Percentiles rank a stretch among this genome's conserved stretches.
phyloP scores from a whole-genome alignment of 2,797 vertebrate genomes.

The Diglossa cyanea region DNA sequence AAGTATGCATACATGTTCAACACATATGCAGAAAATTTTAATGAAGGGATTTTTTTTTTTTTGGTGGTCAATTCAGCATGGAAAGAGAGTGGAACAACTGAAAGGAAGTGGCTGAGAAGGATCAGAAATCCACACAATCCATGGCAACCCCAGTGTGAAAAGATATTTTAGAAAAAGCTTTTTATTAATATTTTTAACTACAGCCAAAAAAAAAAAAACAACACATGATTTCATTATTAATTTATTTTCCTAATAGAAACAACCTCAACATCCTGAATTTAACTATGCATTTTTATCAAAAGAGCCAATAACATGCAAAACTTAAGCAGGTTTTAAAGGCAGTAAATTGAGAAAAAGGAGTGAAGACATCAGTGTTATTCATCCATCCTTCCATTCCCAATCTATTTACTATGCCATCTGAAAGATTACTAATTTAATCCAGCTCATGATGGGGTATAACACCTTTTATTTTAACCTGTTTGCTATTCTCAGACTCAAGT shows the following conservation, averaged over 20 bases:
- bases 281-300: not conserved
- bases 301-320: not conserved
- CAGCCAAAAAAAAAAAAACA: not conserved
- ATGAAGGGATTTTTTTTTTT: rapidly evolving
- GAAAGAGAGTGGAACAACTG: not conserved
- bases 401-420: not conserved
- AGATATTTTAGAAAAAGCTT: not conserved
- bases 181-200: not conserved
- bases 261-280: not conserved
- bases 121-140: not conserved
- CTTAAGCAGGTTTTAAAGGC: not conserved
- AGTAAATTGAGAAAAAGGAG: not conserved
- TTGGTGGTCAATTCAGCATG: not conserved
- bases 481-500: not conserved
- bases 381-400: not conserved
- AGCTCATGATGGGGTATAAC: not conserved
- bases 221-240: not conserved
- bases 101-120: not conserved
- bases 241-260: not conserved
- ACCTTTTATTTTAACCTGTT: not conserved
- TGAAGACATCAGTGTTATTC: not conserved
- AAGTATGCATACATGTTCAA: not conserved
- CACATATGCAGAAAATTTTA: not conserved
- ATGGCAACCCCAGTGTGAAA: not conserved
- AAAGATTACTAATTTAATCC: not conserved